These are phyloP conservation scores for Lordiphosa andalusiaca DNA, from an alignment of 2,888 invertebrate species.

Conservation along the genomic window DNA sequence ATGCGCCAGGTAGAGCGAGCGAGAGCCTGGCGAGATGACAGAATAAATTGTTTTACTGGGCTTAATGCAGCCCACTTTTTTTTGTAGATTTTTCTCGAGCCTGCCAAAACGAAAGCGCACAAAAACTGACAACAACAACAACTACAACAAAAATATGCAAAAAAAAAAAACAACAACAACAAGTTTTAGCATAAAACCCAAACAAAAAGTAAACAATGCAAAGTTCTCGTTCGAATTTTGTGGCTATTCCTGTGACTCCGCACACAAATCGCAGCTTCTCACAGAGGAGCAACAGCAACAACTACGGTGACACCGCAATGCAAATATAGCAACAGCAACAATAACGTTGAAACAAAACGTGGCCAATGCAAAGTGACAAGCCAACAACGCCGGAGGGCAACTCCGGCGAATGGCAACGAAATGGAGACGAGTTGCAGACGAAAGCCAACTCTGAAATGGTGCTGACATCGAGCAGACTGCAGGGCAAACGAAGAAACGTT, in stretches of 20 bases:
- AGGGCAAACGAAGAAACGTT: neutral
- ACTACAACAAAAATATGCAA: conserved; percentile 7
- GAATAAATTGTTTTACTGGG: conserved; percentile 27
- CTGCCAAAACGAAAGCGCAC: conserved; percentile 50
- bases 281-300: conserved; percentile 17
- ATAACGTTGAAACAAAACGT: conserved; percentile 49
- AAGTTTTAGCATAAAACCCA: conserved; percentile 34
- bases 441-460: too few relatives aligned
- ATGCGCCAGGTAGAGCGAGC: neutral
- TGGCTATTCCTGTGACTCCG: conserved; percentile 36
- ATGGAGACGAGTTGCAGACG: conserved; percentile 15
- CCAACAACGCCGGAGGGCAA: conserved; percentile 55
- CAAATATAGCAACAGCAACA: conserved; percentile 59
- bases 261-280: conserved; percentile 55
- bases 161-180: conserved; percentile 6
- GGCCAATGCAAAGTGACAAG: conserved; percentile 63
- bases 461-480: neutral
- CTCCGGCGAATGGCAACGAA: conserved; percentile 29
- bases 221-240: conserved; percentile 39
- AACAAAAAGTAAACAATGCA: conserved; percentile 67
- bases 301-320: conserved; percentile 64
- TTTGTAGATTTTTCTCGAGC: conserved; percentile 52
- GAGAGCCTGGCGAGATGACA: too few relatives aligned
- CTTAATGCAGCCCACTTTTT: conserved; percentile 22
- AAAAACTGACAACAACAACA: conserved; percentile 45